Conservation (phyloP, 2,888 invertebrate species). For the Pandemis corylana region DNA sequence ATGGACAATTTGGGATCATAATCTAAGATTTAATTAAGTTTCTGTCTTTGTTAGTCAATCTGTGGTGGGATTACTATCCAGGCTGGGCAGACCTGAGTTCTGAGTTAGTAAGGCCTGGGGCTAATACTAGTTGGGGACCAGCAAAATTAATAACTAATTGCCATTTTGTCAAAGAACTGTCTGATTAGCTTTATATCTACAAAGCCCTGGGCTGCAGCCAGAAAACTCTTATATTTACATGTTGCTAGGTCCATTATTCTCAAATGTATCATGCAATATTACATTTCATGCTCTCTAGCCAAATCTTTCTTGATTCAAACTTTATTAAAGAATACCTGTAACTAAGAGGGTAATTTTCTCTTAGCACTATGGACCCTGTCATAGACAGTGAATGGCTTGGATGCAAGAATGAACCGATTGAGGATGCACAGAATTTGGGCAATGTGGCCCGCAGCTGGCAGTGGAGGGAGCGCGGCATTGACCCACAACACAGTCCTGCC, state of each 20-base stretch:
- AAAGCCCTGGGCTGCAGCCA: too few species aligned
- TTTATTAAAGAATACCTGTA: constrained; percentile 41
- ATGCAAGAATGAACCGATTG: constrained; percentile 72
- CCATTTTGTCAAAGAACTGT: too few species aligned
- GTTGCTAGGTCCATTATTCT: not conserved
- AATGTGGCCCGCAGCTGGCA: constrained; percentile 78
- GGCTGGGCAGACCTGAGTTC: too few species aligned
- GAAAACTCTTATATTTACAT: not conserved
- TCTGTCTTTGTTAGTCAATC: not conserved
- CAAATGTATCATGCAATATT: not conserved
- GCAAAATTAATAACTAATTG: too few species aligned
- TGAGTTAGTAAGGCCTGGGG: too few species aligned
- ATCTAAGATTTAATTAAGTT: not conserved
- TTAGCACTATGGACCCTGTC: constrained; percentile 73
- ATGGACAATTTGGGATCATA: not conserved
- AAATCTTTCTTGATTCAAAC: constrained; percentile 37
- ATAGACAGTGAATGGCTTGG: constrained; percentile 76
- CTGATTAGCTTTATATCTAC: too few species aligned
- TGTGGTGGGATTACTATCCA: not conserved
- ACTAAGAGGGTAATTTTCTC: constrained; percentile 14
- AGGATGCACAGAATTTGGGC: constrained; percentile 67
- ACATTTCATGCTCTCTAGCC: not conserved
- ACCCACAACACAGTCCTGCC: constrained; percentile 67
- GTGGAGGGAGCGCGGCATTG: constrained; percentile 75
- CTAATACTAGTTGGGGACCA: too few species aligned